Evolutionary conservation across 2,797 vertebrate species (phyloP).

Genomic region (Dryobates pubescens): DNA sequence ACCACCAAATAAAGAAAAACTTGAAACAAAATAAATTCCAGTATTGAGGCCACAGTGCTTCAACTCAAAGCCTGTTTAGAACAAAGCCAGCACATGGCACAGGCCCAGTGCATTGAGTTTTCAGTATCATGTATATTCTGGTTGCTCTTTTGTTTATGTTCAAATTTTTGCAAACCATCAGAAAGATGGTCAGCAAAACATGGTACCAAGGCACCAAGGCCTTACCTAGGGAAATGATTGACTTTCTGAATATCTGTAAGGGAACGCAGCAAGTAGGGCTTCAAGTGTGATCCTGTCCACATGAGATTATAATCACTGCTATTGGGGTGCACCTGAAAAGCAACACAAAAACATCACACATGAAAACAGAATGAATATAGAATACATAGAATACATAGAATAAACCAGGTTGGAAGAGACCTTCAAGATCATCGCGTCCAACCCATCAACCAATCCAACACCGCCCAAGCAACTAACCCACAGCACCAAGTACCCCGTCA

Average conservation of each 20-base stretch:
- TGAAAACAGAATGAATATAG: neutral
- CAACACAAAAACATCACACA: neutral
- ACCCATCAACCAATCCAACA: too few relatives aligned
- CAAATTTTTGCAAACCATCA: neutral
- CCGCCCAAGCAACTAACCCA: too few relatives aligned
- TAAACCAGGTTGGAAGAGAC: too few relatives aligned
- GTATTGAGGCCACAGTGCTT: neutral
- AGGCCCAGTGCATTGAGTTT: neutral
- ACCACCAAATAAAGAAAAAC: neutral
- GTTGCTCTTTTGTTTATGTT: neutral
- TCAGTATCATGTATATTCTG: neutral
- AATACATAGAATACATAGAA: too few relatives aligned
- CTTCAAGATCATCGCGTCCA: too few relatives aligned
- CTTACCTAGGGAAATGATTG: conserved; percentile 97
- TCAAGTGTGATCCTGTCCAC: conserved; percentile 97
- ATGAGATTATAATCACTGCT: conserved; percentile 95
- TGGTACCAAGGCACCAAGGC: neutral
- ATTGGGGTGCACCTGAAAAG: conserved; percentile 88
- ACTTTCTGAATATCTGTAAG: conserved; percentile 96
- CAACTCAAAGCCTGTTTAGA: neutral
- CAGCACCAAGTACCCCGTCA: too few relatives aligned
- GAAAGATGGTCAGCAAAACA: neutral
- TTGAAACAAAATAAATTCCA: neutral
- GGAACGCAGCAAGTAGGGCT: conserved; percentile 89
- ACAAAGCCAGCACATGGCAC: neutral